Conservation (phyloP, 1,140 invertebrate species). For the Zelostemma sp. region DNA sequence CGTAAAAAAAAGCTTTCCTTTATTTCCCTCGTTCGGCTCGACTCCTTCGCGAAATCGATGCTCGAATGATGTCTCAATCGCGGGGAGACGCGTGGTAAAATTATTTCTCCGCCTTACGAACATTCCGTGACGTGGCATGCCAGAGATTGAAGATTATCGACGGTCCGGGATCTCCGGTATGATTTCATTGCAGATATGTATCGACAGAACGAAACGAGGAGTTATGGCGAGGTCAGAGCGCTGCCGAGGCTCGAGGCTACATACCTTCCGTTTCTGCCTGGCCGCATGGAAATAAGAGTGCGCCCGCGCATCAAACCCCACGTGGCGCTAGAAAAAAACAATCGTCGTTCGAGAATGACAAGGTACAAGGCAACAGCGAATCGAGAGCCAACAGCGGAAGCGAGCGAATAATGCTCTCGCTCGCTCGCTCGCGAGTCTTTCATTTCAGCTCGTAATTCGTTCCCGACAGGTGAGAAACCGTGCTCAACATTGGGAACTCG, state of each 20-base stretch:
- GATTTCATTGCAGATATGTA: slow-evolving; percentile 53
- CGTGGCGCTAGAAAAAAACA: slow-evolving; percentile 8
- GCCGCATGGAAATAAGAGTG: slow-evolving; percentile 22
- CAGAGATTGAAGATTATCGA: slow-evolving; percentile 56
- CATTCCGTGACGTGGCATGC: slow-evolving; percentile 56
- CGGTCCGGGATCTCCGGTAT: slow-evolving; percentile 44
- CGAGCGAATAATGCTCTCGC: slow-evolving; percentile 27
- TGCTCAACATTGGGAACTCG: background rate
- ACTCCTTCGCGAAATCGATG: no score
- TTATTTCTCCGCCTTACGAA: slow-evolving; percentile 50
- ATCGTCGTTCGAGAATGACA: slow-evolving; percentile 25
- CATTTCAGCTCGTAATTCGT: no score
- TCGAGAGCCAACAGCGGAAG: slow-evolving; percentile 18
- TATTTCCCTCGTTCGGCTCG: no score
- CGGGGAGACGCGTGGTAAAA: slow-evolving; percentile 41
- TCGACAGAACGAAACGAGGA: slow-evolving; percentile 44
- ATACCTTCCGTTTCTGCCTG: slow-evolving; percentile 17
- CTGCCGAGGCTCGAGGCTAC: slow-evolving; percentile 15
- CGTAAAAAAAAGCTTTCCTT: no score
- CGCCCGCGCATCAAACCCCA: slow-evolving; percentile 18
- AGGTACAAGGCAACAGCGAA: slow-evolving; percentile 10
- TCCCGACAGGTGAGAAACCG: no score
- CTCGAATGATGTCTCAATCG: slow-evolving; percentile 43
- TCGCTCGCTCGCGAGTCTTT: slow-evolving; percentile 15
- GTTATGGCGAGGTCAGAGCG: slow-evolving; percentile 47